These are phyloP conservation scores for Grammomys surdaster DNA, from an alignment of 2,113 vertebrate genomes.

Conservation along the genomic window DNA sequence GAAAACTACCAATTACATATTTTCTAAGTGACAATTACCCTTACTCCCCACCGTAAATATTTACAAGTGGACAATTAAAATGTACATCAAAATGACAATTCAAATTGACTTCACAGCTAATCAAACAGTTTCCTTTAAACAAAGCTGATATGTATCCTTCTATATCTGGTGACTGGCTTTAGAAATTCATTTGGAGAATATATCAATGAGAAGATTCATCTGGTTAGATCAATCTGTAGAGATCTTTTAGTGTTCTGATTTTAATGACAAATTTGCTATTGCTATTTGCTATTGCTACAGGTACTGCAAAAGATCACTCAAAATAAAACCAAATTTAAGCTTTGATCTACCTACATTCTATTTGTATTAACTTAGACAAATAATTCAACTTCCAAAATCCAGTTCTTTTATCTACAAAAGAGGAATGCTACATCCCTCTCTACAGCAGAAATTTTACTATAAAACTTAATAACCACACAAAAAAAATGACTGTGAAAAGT, in stretches of 20 bases:
- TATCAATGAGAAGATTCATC: slow-evolving; percentile 28
- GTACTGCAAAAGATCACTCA: slow-evolving; percentile 14
- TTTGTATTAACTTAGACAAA: slow-evolving; percentile 44
- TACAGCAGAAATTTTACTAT: slow-evolving; percentile 15
- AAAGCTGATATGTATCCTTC: not conserved
- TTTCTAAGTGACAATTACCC: not conserved
- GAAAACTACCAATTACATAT: not conserved
- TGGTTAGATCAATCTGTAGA: slow-evolving; percentile 36
- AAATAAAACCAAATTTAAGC: slow-evolving; percentile 68
- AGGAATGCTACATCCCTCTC: slow-evolving; percentile 1
- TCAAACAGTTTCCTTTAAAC: not conserved
- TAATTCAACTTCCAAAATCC: slow-evolving; percentile 53
- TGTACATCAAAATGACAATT: slow-evolving; percentile 41
- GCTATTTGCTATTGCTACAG: slow-evolving; percentile 26
- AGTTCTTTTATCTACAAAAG: slow-evolving; percentile 32
- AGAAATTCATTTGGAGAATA: slow-evolving; percentile 22
- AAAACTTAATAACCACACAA: slow-evolving; percentile 40
- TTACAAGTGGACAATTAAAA: slow-evolving; percentile 23
- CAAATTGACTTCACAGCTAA: slow-evolving; percentile 55
- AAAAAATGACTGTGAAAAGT: slow-evolving; percentile 11
- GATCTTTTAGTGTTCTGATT: slow-evolving; percentile 27
- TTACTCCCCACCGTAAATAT: not conserved
- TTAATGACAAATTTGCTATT: slow-evolving; percentile 29
- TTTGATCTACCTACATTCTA: slow-evolving; percentile 6
- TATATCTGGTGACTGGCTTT: not conserved